Conservation (phyloP, 2,888 invertebrate species). For the Toxonevra muliebris region DNA sequence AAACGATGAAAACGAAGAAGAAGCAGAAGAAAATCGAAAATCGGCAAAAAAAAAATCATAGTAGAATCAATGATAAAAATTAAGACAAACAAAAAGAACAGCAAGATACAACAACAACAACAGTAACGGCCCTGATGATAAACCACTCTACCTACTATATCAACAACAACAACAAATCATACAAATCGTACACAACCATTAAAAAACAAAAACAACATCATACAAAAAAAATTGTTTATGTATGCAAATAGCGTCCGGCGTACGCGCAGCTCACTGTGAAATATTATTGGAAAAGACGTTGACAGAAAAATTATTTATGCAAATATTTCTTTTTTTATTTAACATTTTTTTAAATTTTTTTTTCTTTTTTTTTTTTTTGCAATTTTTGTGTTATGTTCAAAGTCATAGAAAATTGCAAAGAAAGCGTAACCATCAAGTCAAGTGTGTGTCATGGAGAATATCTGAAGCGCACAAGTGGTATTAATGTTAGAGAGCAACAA, state of each 20-base stretch:
- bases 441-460: no score
- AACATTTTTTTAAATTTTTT: conserved; percentile 29
- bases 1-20: neutral
- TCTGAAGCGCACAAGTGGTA: no score
- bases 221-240: conserved; percentile 32
- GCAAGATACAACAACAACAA: conserved; percentile 9
- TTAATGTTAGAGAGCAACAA: no score
- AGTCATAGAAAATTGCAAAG: no score
- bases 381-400: no score
- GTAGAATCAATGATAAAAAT: conserved; percentile 3
- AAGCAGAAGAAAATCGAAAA: neutral
- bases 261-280: conserved; percentile 24
- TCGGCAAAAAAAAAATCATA: neutral
- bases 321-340: conserved; percentile 18
- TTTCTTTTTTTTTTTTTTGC: conserved; percentile 7
- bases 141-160: neutral
- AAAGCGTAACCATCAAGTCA: no score
- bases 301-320: conserved; percentile 37
- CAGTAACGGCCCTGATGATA: neutral
- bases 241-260: conserved; percentile 24
- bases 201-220: conserved; percentile 19
- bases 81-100: conserved; percentile 5
- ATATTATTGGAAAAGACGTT: conserved; percentile 32
- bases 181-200: neutral
- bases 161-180: conserved; percentile 1